These are phyloP conservation scores for Nyctibius grandis DNA, from an alignment of 2,797 vertebrate species.

Conservation along the genomic window DNA sequence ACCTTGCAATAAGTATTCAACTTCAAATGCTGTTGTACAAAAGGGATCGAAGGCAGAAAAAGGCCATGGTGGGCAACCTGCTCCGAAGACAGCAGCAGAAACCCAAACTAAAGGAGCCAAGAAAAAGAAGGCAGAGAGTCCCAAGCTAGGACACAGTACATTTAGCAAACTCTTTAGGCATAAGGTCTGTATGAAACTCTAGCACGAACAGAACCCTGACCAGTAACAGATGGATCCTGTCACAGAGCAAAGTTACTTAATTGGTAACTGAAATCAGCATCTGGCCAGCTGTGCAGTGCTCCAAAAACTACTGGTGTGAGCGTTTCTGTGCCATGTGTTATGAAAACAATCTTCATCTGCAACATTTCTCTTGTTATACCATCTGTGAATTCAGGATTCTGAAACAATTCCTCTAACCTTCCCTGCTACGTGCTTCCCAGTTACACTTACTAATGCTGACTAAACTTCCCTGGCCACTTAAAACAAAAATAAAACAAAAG, in stretches of 20 bases:
- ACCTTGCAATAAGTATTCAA: not conserved
- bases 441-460: not conserved
- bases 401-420: not conserved
- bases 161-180: constrained; percentile 88
- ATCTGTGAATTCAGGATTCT: constrained; percentile 68
- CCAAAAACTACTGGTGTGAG: not conserved
- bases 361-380: not conserved
- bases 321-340: not conserved
- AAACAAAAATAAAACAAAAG: not conserved
- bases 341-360: not conserved
- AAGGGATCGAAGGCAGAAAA: constrained; percentile 71
- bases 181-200: constrained; percentile 81
- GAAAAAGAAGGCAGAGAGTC: constrained; percentile 78
- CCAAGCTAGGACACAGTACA: constrained; percentile 71
- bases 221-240: not conserved
- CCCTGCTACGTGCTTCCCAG: not conserved
- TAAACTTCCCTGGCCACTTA: not conserved
- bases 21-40: constrained; percentile 54
- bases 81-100: constrained; percentile 47
- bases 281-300: not conserved
- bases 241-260: not conserved
- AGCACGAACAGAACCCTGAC: constrained; percentile 57
- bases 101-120: constrained; percentile 61
- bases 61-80: constrained; percentile 64
- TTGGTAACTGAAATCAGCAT: not conserved